These are phyloP conservation scores for Megaceryle alcyon DNA, from an alignment of 2,797 vertebrate species.

Conservation along the genomic window DNA sequence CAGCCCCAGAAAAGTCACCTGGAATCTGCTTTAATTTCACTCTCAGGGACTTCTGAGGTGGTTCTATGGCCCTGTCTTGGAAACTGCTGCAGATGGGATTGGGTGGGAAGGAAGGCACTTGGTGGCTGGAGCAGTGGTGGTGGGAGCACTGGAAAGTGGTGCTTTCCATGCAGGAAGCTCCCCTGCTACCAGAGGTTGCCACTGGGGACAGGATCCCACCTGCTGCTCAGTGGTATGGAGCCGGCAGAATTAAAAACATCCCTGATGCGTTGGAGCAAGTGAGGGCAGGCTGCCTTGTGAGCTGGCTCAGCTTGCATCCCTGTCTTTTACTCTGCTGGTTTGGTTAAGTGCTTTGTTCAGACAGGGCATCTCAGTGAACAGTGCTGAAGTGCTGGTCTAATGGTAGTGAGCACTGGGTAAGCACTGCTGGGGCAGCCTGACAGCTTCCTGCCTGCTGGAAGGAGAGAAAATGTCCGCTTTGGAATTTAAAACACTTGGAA, in stretches of 20 bases:
- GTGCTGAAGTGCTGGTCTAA: not conserved
- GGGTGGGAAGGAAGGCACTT: not conserved
- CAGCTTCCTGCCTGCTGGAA: not conserved
- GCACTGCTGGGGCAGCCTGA: not conserved
- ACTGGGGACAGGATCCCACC: not conserved
- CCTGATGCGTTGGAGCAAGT: not conserved
- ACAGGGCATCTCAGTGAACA: not conserved
- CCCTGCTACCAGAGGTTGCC: not conserved
- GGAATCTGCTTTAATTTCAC: not conserved
- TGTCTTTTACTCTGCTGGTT: not conserved
- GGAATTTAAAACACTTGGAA: constrained; percentile 19
- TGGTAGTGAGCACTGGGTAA: not conserved
- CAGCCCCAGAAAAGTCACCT: not conserved
- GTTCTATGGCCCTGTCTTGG: not conserved
- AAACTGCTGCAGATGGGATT: not conserved
- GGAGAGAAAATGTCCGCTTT: constrained; percentile 6
- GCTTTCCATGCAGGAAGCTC: not conserved
- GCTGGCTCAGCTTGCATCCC: not conserved
- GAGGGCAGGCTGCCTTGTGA: not conserved
- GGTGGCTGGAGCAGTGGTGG: not conserved
- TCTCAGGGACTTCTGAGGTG: not conserved
- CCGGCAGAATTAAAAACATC: not conserved
- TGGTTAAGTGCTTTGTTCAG: not conserved
- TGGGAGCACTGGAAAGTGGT: not conserved
- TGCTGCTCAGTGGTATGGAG: not conserved